Conservation (phyloP, 2,113 vertebrate species). For the Plecotus auritus region DNA sequence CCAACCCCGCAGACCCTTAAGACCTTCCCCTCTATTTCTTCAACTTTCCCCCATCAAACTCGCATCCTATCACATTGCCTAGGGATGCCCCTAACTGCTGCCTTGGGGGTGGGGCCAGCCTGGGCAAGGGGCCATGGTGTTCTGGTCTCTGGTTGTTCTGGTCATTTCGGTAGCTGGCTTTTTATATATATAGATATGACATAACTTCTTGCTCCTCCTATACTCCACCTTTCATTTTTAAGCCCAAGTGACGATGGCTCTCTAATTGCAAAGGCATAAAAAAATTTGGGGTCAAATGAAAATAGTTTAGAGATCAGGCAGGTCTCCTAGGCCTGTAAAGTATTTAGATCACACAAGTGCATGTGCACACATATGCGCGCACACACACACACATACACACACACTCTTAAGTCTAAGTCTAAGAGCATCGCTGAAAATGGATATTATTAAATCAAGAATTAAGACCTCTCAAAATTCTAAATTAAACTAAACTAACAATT, state of each 20-base stretch:
- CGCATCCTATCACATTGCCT: too few relatives aligned
- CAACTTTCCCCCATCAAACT: too few relatives aligned
- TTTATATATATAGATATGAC: too few relatives aligned
- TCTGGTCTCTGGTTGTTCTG: too few relatives aligned
- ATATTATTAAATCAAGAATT: slow-evolving; percentile 64
- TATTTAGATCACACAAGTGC: neutral
- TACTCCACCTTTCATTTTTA: neutral
- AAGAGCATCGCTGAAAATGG: slow-evolving; percentile 4
- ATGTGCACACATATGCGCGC: too few relatives aligned
- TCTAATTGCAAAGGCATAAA: neutral
- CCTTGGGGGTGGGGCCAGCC: too few relatives aligned
- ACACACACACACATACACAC: neutral
- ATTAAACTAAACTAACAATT: neutral
- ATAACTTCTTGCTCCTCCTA: neutral
- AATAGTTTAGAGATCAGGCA: neutral
- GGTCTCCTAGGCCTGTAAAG: neutral
- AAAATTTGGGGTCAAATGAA: neutral
- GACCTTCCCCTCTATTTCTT: too few relatives aligned
- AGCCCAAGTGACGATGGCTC: neutral
- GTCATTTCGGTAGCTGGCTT: too few relatives aligned
- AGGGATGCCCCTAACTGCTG: too few relatives aligned
- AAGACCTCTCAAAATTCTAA: slow-evolving; percentile 63
- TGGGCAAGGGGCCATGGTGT: too few relatives aligned
- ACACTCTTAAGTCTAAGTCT: neutral
- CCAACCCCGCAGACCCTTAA: too few relatives aligned